phyloP scores from a whole-genome alignment of 1,140 invertebrate species.

The Nylanderia fulva region DNA sequence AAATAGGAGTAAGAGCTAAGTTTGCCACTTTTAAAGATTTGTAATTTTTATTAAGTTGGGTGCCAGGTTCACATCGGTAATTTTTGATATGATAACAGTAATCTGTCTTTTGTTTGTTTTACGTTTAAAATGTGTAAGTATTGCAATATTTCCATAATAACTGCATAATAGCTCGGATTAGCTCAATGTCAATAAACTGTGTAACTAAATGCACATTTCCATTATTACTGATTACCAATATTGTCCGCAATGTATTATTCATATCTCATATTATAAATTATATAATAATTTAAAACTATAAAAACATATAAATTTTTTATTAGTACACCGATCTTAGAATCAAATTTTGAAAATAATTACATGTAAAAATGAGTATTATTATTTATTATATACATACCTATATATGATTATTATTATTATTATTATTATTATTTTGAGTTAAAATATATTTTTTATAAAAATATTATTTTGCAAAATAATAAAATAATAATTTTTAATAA shows the following conservation, averaged over 20 bases:
- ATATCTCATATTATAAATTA: slow-evolving; percentile 10
- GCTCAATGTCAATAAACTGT: not conserved
- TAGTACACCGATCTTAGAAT: not conserved
- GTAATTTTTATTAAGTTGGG: no score
- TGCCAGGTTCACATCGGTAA: no score
- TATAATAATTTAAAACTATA: slow-evolving; percentile 12
- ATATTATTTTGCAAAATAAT: no score
- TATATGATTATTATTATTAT: no score
- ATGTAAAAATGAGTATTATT: slow-evolving; percentile 3
- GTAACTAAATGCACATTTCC: not conserved
- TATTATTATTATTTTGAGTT: no score
- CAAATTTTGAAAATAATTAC: not conserved
- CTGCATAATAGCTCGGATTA: not conserved
- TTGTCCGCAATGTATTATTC: slow-evolving; percentile 28
- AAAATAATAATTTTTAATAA: no score
- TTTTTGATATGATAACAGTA: not conserved
- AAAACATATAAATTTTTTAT: not conserved
- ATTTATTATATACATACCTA: no score
- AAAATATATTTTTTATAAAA: not conserved
- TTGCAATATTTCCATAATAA: slow-evolving; percentile 1
- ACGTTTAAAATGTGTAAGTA: not conserved
- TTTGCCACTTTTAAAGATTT: no score
- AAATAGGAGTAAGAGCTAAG: no score
- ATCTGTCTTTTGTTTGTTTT: not conserved
- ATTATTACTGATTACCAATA: slow-evolving; percentile 3